Evolutionary conservation across 2,888 invertebrate species (phyloP), one percentile per base, ranked within the genome.

Genomic region (Pterostichus niger): DNA sequence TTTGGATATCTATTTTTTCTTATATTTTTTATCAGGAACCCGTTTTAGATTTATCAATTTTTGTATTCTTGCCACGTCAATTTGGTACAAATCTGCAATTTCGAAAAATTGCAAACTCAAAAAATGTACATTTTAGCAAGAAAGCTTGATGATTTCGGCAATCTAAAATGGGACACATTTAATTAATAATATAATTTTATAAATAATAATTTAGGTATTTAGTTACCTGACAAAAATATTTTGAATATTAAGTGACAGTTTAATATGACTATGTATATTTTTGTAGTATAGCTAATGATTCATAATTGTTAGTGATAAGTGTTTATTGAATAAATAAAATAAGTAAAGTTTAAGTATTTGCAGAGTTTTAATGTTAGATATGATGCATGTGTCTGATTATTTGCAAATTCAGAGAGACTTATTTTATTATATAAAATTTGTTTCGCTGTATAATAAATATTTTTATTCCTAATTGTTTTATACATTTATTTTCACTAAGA

Each of bases 181-280:
- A 64, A 59, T 59, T 33, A 35, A 71, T 64, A 10, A 71, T 44
- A 56, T 56, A 56, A 56, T 71, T 71, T 71, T 71, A 71, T 71
- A 71, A 75, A 52, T 15, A 9, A 71, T 52, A 49, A 24, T 49
- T 49, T 75, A 52, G 75, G 75, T 75, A 52, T 75, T 35, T 52
- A 71, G 31, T 52, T 73, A 73, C 73, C 73, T 73, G 49, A 44
- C 17, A 35, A n/a, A 75, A 52, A 71, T 71, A 71, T 71, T 71
- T 71, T 71, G 64, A 64, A 64, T 73, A 44, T 46, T 73, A 46
- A 73, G 44, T 73, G 52, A 75, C 75, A 75, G 46, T 73, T 75
- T 75, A 52, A 75, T 73, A 73, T 68, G 68, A 80, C 71, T 64
- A 79, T 80, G 81, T 81, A 81, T 81, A 81, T 81, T 81, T 81